Evolutionary conservation across 2,113 vertebrate species (phyloP).

Genomic region (Chauna torquata): DNA sequence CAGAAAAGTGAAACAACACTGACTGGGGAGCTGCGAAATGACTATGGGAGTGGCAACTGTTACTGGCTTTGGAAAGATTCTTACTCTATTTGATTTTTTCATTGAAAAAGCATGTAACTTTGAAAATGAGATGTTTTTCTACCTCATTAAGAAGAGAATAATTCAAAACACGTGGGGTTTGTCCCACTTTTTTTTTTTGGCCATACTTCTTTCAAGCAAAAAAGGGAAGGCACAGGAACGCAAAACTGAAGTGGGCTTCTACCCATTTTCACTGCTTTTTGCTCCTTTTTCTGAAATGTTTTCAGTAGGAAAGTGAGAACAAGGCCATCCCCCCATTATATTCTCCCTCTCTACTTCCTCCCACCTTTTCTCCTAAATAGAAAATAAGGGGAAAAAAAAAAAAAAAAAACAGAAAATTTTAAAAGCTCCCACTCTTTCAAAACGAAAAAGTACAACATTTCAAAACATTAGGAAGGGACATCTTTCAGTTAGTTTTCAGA

Average conservation of each 20-base stretch:
- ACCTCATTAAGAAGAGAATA: conserved; percentile 56
- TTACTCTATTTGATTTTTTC: not conserved
- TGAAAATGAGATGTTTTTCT: conserved; percentile 7
- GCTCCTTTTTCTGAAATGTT: conserved; percentile 61
- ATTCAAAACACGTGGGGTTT: conserved; percentile 64
- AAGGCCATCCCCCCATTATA: conserved; percentile 72
- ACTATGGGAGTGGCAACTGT: not conserved
- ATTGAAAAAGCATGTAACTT: not conserved
- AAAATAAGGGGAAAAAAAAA: conserved; percentile 35
- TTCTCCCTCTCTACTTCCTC: conserved; percentile 55
- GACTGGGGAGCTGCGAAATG: not conserved
- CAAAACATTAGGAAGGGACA: conserved; percentile 30
- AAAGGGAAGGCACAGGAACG: conserved; percentile 36
- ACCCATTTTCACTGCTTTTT: conserved; percentile 53
- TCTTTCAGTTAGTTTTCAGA: not conserved
- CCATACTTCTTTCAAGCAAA: conserved; percentile 34
- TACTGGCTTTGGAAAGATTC: not conserved
- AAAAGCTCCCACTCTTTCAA: conserved; percentile 32
- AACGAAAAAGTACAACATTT: not conserved
- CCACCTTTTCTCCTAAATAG: conserved; percentile 46
- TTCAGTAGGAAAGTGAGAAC: conserved; percentile 69
- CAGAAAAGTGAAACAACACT: not conserved
- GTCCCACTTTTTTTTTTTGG: conserved; percentile 67
- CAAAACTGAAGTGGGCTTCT: conserved; percentile 61
- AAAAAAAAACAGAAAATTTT: conserved; percentile 2